Evolutionary conservation across 2,888 invertebrate genomes (phyloP).

Genomic region (Drosophila acutilabella): DNA sequence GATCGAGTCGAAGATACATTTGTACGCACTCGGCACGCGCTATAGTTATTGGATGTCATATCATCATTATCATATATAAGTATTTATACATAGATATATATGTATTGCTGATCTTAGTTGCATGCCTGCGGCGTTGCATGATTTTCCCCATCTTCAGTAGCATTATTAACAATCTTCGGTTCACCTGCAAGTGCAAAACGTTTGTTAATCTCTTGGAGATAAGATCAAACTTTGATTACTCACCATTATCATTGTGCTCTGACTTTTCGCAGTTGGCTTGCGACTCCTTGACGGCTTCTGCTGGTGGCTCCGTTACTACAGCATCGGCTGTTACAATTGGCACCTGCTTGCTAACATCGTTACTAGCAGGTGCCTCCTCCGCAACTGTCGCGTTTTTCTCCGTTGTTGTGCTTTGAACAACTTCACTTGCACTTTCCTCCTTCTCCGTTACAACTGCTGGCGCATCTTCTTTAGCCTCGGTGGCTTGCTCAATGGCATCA

Average conservation of each 20-base stretch:
- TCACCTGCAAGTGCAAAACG: slow-evolving; percentile 72
- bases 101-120: slow-evolving; percentile 67
- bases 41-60: slow-evolving; percentile 50
- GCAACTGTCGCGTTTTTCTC: slow-evolving; percentile 34
- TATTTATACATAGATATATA: no score
- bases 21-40: slow-evolving; percentile 63
- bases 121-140: slow-evolving; percentile 83
- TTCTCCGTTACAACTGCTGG: slow-evolving; percentile 29
- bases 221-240: slow-evolving; percentile 22
- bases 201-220: background rate
- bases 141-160: slow-evolving; percentile 74
- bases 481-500: slow-evolving; percentile 41
- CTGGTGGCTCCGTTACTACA: slow-evolving; percentile 42
- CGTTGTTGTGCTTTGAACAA: slow-evolving; percentile 22
- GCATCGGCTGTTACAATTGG: slow-evolving; percentile 32
- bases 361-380: slow-evolving; percentile 40
- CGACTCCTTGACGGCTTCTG: slow-evolving; percentile 54
- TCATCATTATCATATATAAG: slow-evolving; percentile 32
- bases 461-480: slow-evolving; percentile 47
- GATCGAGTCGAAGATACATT: slow-evolving; percentile 49
- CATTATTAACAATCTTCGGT: slow-evolving; percentile 81
- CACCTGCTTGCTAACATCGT: slow-evolving; percentile 51
- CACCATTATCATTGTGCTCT: slow-evolving; percentile 76
- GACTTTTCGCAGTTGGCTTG: slow-evolving; percentile 61
- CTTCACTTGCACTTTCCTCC: slow-evolving; percentile 21